phyloP scores from a whole-genome alignment of 1,140 invertebrate genomes.

The Homalodisca vitripennis region DNA sequence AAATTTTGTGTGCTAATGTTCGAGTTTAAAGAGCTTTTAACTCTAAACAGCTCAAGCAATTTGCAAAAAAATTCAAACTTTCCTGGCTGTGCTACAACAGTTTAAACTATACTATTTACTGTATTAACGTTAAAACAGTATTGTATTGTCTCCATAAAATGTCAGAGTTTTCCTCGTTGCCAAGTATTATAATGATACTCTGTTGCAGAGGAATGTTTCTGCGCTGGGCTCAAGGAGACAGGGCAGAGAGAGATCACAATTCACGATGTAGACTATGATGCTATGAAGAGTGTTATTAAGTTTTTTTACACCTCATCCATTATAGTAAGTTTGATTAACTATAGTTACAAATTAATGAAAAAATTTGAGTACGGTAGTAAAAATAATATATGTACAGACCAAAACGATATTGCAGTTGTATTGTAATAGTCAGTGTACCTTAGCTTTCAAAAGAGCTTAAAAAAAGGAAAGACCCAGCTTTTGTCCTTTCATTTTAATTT shows the following conservation, averaged over 20 bases:
- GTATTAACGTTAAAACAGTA: background rate
- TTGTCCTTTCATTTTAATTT: no score
- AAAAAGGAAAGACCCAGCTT: no score
- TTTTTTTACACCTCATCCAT: conserved; percentile 18
- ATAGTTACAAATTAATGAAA: no score
- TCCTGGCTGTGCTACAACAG: background rate
- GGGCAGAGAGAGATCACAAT: conserved; percentile 9
- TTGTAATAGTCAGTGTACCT: no score
- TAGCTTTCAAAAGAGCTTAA: no score
- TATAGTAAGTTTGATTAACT: conserved; percentile 4
- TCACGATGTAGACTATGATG: conserved; percentile 11
- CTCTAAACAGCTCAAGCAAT: background rate
- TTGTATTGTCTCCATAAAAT: no score
- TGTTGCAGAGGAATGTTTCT: conserved; percentile 27
- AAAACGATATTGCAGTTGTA: no score
- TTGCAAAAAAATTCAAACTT: background rate
- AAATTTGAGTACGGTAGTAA: no score
- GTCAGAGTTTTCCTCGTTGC: no score
- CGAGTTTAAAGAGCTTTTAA: background rate
- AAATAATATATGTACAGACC: no score
- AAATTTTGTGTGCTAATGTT: background rate
- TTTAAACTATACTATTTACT: background rate
- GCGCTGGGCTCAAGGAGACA: conserved; percentile 22
- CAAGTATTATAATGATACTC: no score
- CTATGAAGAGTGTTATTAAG: conserved; percentile 18